Percentiles rank a stretch among this genome's conserved stretches.
Conservation (phyloP, 2,113 vertebrate species). For the Phrynosoma platyrhinos region DNA sequence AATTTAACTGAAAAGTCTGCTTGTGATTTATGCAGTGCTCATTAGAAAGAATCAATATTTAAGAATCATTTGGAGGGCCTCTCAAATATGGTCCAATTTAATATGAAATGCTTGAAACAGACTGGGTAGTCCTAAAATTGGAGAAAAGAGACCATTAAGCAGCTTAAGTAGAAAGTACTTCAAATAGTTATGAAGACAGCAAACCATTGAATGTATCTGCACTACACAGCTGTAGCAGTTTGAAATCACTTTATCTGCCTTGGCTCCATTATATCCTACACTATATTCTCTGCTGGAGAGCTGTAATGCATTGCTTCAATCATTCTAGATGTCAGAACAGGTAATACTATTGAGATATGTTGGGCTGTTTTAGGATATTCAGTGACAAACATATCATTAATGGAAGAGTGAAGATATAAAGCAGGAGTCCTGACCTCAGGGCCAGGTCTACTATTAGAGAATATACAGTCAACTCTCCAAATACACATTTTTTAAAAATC, state of each 20-base stretch:
- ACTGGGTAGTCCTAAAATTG: background rate
- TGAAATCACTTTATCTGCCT: background rate
- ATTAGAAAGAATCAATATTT: slow-evolving; percentile 52
- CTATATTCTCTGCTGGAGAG: too few relatives aligned
- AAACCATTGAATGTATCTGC: slow-evolving; percentile 19
- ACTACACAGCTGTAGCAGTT: background rate
- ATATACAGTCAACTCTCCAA: too few relatives aligned
- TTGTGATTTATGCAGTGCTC: slow-evolving; percentile 42
- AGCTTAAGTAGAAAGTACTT: background rate
- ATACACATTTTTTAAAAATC: too few relatives aligned
- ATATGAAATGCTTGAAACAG: slow-evolving; percentile 16
- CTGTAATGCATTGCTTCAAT: background rate
- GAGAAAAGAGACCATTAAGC: background rate
- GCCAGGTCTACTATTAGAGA: background rate
- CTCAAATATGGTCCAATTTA: background rate
- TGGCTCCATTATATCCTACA: too few relatives aligned
- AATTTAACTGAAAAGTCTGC: slow-evolving; percentile 39
- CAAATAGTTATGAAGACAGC: background rate
- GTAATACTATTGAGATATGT: background rate
- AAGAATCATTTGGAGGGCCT: slow-evolving; percentile 11
- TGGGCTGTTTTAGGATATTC: background rate
- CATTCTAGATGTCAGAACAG: accelerated
- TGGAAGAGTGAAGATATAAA: accelerated
- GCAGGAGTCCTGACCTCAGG: too few relatives aligned
- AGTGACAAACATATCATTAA: background rate